Evolutionary conservation across 2,797 vertebrate genomes (phyloP).

Genomic region (Psittacula echo): DNA sequence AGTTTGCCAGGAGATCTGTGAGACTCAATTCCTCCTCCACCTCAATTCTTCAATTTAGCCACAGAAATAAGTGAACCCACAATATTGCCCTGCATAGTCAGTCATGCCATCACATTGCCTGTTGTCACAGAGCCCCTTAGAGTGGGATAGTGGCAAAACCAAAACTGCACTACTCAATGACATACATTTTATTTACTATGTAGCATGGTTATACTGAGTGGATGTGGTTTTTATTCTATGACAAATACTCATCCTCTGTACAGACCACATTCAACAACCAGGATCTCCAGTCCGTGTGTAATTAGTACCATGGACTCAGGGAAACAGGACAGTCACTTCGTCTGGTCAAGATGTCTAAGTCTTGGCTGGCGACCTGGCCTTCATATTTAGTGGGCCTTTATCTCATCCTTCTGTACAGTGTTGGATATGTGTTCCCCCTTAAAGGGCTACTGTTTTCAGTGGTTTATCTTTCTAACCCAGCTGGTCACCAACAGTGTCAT

Average conservation of each 20-base stretch:
- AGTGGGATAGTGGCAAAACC: not conserved
- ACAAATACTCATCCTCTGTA: not conserved
- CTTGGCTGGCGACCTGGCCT: not conserved
- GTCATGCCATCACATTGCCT: too few relatives aligned
- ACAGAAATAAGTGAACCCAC: not conserved
- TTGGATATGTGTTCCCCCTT: not conserved
- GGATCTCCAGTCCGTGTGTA: not conserved
- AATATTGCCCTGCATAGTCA: not conserved
- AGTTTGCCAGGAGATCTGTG: not conserved
- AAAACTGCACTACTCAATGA: not conserved
- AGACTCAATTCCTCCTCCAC: not conserved
- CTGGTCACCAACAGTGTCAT: not conserved
- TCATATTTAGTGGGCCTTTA: not conserved
- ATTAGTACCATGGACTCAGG: not conserved
- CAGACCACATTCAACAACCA: not conserved
- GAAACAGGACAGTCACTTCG: not conserved
- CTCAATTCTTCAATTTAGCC: not conserved
- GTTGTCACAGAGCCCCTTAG: not conserved
- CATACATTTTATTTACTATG: not conserved
- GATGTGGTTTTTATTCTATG: not conserved
- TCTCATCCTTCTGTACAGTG: not conserved
- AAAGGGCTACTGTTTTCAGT: not conserved
- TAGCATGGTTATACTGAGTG: not conserved
- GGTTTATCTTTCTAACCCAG: not conserved
- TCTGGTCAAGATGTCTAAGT: rapidly evolving